phyloP scores from a whole-genome alignment of 1,140 invertebrate genomes.

The Brachionus koreanus region DNA sequence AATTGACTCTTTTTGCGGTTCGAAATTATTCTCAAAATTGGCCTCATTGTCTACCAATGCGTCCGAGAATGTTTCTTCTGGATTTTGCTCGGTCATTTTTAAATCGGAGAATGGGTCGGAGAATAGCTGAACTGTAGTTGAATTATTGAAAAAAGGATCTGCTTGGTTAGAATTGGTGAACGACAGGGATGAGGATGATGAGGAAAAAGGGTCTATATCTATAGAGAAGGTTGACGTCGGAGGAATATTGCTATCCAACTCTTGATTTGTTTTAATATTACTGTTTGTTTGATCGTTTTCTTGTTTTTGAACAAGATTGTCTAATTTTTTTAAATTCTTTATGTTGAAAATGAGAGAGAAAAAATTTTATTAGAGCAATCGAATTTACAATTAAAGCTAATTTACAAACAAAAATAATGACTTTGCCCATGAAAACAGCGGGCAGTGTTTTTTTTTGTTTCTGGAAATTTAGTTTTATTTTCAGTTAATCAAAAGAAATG shows the following conservation, averaged over 20 bases:
- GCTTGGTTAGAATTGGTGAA: not conserved
- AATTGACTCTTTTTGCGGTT: not conserved
- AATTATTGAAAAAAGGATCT: not conserved
- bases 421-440: not conserved
- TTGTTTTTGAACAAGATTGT: not conserved
- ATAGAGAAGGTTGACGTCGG: slow-evolving; percentile 16
- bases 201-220: slow-evolving; percentile 34
- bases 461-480: slow-evolving; percentile 32
- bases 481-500: slow-evolving; percentile 14
- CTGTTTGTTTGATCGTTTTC: not conserved
- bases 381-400: slow-evolving; percentile 34
- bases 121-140: not conserved
- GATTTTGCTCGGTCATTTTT: slow-evolving; percentile 25
- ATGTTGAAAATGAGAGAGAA: not conserved
- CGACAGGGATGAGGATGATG: not conserved
- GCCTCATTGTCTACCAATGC: not conserved
- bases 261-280: slow-evolving; percentile 26
- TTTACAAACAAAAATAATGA: not conserved
- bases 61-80: not conserved
- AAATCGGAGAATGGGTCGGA: slow-evolving; percentile 5
- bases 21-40: slow-evolving; percentile 15
- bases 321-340: not conserved
- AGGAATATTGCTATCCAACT: not conserved
- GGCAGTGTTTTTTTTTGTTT: not conserved
- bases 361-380: slow-evolving; percentile 14